Base-by-base conservation (phyloP, 1,140 invertebrate genomes). In the Vollenhovia emeryi region DNA sequence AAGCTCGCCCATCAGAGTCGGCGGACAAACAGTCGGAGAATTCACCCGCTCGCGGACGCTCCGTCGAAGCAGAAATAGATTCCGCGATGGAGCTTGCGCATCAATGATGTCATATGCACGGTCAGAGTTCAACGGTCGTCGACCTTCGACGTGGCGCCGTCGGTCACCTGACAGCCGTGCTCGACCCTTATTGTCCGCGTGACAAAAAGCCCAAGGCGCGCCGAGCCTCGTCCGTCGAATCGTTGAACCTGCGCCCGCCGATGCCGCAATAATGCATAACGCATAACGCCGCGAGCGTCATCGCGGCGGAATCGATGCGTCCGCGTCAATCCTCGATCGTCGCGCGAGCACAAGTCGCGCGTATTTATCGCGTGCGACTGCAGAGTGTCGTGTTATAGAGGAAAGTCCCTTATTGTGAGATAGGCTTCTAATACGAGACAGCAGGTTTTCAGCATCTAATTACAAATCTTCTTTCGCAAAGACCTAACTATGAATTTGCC, bases 91-190 rank as follows among this genome's bases (percentile, higher is more conserved):
- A 75, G 69, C 21, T 69, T 78, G 48, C 52, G 75, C 60, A 84
- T 83, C 68, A 48, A 90, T 88, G 87, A 90, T 85, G 89, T 87
- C 76, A 85, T 13, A 27, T 43, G 18, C 30, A 33, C 57, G 68
- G 86, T 83, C 84, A 66, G 48, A 86, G 74, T 85, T 88, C 73
- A 89, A n/a, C 55, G 88, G 88, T 79, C 86, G 85, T 43, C 57
- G 79, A 91, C 89, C 80, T 74, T 64, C n/a, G 30, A 68, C 40
- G 57, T 66, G 82, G 69, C 62, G 71, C 24, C 84, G 71, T 24
- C 84, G 48, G 57, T 86, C 87, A 88, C 87, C 84, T 89, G 87
- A 60, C 52, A 36, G 11, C 15, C 11, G 36, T 45, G 15, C 43
- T 27, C 36, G 33, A 1, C 40, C 13, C 55, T 59, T 27, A 21